A percentile compares a stretch with the other conserved stretches of the same genome.
Conservation (phyloP, 2,888 invertebrate genomes). For the Diogma glabrata region DNA sequence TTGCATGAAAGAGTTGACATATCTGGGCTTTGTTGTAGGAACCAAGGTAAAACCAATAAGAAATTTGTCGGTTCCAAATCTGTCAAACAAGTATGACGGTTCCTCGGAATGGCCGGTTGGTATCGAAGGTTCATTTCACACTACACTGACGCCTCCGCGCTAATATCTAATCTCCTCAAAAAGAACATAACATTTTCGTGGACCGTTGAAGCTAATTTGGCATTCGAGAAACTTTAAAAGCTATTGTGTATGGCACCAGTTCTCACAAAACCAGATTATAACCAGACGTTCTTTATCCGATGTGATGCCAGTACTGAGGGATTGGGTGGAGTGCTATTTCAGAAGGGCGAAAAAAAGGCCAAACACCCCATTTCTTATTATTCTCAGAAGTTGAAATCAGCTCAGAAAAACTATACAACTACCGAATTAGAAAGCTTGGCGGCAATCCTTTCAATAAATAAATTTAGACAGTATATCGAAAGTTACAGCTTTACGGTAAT, state of each 20-base stretch:
- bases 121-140: background rate
- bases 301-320: constrained; percentile 2
- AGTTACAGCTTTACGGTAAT: background rate
- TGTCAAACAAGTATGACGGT: background rate
- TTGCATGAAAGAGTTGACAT: background rate
- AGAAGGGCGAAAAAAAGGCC: background rate
- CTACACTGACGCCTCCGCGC: background rate
- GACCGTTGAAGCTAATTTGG: background rate
- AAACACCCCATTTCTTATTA: background rate
- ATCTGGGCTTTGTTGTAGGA: constrained; percentile 9
- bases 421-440: background rate
- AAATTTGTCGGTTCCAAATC: too few species aligned
- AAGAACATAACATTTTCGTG: background rate
- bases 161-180: background rate
- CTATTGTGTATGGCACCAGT: background rate
- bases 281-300: background rate
- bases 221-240: background rate
- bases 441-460: background rate
- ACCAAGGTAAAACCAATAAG: constrained; percentile 12
- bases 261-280: background rate
- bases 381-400: background rate
- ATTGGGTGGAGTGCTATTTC: background rate
- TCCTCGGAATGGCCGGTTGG: constrained; percentile 7
- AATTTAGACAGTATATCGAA: background rate
- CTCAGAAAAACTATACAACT: background rate